Evolutionary conservation across 2,888 invertebrate genomes (phyloP).

Genomic region (Papilio demoleus): DNA sequence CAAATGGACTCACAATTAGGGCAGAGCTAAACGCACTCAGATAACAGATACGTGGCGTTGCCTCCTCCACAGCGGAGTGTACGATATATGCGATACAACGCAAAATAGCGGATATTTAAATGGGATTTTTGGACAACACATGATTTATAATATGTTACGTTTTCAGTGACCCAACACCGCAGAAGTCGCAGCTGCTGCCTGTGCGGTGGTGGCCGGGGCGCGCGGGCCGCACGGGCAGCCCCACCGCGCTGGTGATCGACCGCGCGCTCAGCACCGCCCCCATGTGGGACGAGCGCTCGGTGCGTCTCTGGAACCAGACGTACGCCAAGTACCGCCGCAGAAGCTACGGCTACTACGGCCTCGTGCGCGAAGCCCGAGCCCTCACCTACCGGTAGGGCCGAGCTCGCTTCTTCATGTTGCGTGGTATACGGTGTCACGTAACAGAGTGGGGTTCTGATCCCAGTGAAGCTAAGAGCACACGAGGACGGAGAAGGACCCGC

Average conservation of each 20-base stretch:
- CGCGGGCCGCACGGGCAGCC: slow-evolving; percentile 57
- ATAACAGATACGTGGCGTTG: not conserved
- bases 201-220: slow-evolving; percentile 68
- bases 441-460: no score
- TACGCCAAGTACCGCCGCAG: slow-evolving; percentile 68
- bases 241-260: slow-evolving; percentile 69
- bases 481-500: not conserved
- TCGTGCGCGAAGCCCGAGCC: slow-evolving; percentile 4
- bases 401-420: not conserved
- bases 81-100: not conserved
- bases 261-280: slow-evolving; percentile 59
- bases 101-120: not conserved
- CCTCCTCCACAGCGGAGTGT: not conserved
- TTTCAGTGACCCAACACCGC: slow-evolving; percentile 75
- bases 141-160: not conserved
- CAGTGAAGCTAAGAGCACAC: not conserved
- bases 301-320: slow-evolving; percentile 71
- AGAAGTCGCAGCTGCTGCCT: slow-evolving; percentile 57
- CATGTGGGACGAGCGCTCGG: slow-evolving; percentile 63
- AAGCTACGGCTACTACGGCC: slow-evolving; percentile 49
- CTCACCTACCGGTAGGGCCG: slow-evolving; percentile 14
- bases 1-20: slow-evolving; percentile 19
- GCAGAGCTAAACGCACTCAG: not conserved
- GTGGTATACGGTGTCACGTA: not conserved
- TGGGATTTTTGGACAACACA: not conserved